phyloP scores from a whole-genome alignment of 2,888 invertebrate genomes.

The Rhodophaea formosa region DNA sequence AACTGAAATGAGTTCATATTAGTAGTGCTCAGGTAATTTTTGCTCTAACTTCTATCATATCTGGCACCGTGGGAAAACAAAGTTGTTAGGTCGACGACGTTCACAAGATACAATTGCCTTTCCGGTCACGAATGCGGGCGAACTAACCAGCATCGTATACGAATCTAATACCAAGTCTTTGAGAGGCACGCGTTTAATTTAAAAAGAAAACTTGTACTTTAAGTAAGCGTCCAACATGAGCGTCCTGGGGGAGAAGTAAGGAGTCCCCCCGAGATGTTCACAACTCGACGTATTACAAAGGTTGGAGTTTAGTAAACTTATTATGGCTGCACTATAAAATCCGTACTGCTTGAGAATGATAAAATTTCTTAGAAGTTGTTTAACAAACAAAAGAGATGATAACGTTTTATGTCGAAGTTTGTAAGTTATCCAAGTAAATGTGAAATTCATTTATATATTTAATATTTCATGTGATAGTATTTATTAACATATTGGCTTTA shows the following conservation, averaged over 20 bases:
- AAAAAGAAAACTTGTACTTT: slow-evolving; percentile 14
- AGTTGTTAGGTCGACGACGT: slow-evolving; percentile 17
- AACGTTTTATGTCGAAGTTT: neutral
- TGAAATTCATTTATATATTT: no score
- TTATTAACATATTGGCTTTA: no score
- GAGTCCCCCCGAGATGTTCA: neutral
- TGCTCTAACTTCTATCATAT: slow-evolving; percentile 17
- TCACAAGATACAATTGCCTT: slow-evolving; percentile 12
- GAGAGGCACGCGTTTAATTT: slow-evolving; percentile 14
- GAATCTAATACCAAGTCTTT: slow-evolving; percentile 15
- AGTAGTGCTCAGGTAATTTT: slow-evolving; percentile 12
- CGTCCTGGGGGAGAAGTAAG: slow-evolving; percentile 9
- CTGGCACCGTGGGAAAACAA: slow-evolving; percentile 16
- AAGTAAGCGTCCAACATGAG: slow-evolving; percentile 9
- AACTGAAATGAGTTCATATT: slow-evolving; percentile 12
- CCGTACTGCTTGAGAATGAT: neutral
- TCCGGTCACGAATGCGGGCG: slow-evolving; percentile 19
- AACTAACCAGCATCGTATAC: slow-evolving; percentile 17
- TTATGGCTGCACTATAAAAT: slow-evolving; percentile 19
- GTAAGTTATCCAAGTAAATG: no score
- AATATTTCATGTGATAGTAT: no score
- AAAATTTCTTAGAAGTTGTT: neutral
- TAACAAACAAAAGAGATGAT: neutral
- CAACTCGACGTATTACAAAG: slow-evolving; percentile 9
- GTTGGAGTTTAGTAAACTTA: slow-evolving; percentile 11